Evolutionary conservation across 2,113 vertebrate species (phyloP).

Genomic region (Chloroceryle aenea): DNA sequence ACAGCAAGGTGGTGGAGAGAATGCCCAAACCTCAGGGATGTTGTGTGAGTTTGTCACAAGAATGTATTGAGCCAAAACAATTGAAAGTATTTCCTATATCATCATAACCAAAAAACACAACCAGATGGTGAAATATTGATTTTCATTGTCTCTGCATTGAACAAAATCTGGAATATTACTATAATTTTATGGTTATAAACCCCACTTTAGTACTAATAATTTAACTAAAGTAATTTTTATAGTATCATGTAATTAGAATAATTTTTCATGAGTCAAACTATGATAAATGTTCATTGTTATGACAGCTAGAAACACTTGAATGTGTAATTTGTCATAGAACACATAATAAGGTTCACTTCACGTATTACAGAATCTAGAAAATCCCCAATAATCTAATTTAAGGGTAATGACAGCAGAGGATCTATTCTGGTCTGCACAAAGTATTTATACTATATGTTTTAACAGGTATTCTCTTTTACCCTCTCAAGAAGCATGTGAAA

Average conservation of each 20-base stretch:
- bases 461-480: not conserved
- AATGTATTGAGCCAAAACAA: not conserved
- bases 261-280: constrained; percentile 32
- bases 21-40: accelerated
- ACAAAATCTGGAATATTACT: not conserved
- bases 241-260: not conserved
- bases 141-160: not conserved
- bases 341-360: constrained; percentile 4
- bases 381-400: not conserved
- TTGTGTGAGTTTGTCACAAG: not conserved
- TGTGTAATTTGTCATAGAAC: constrained; percentile 29
- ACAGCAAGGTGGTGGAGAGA: not conserved
- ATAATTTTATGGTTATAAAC: not conserved
- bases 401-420: not conserved
- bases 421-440: not conserved
- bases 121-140: not conserved
- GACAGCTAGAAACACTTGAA: constrained; percentile 21
- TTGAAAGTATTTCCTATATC: not conserved
- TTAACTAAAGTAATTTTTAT: constrained; percentile 33
- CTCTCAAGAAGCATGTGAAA: not conserved
- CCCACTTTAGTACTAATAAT: not conserved
- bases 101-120: not conserved
- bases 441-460: not conserved
- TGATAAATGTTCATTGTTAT: constrained; percentile 48
- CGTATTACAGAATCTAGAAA: not conserved